Percentiles rank a stretch among this genome's conserved stretches.
phyloP scores from a whole-genome alignment of 2,113 vertebrate species.

The Caracal caracal region DNA sequence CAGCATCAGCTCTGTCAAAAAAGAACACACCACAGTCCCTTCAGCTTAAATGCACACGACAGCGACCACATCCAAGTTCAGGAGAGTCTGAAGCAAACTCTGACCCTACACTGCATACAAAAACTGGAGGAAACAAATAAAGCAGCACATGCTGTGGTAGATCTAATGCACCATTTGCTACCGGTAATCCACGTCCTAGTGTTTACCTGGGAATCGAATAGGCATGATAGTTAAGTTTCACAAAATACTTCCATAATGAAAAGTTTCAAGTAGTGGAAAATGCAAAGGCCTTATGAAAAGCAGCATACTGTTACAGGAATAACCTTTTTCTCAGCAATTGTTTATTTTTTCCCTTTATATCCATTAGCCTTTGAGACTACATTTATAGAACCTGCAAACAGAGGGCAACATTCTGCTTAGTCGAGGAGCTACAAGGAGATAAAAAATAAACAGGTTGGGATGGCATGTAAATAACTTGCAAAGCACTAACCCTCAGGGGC shows the following conservation, averaged over 20 bases:
- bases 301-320: too few species aligned
- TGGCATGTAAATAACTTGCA: constrained; percentile 65
- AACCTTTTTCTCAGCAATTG: background rate
- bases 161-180: accelerated
- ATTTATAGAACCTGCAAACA: background rate
- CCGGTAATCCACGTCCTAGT: accelerated
- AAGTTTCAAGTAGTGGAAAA: background rate
- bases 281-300: background rate
- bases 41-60: background rate
- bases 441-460: constrained; percentile 15
- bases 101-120: background rate
- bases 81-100: background rate
- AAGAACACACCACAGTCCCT: constrained; percentile 62
- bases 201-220: background rate
- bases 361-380: background rate
- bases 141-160: background rate
- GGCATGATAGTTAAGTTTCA: background rate
- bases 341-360: background rate
- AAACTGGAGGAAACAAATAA: background rate
- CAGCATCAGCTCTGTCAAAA: constrained; percentile 91
- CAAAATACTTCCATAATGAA: background rate
- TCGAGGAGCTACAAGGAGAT: constrained; percentile 9
- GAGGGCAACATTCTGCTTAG: constrained; percentile 39
- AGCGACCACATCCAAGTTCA: background rate
- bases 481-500: background rate